Evolutionary conservation across 2,797 vertebrate species (phyloP).

Genomic region (Phrynocephalus vlangalii): DNA sequence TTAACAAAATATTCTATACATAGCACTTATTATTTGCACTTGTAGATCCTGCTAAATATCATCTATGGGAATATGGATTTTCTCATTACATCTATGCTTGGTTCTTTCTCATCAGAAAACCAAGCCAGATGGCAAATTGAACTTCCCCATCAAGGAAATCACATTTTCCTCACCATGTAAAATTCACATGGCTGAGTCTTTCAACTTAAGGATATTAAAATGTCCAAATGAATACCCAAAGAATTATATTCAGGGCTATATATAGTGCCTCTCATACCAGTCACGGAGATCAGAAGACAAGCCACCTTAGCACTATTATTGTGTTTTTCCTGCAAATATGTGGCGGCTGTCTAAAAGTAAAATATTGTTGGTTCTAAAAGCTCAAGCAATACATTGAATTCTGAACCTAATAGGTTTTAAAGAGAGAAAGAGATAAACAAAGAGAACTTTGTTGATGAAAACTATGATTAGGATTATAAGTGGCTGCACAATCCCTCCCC

Average conservation of each 20-base stretch:
- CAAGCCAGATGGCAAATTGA: not conserved
- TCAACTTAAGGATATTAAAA: constrained; percentile 1
- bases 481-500: constrained; percentile 40
- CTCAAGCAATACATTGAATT: not conserved
- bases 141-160: not conserved
- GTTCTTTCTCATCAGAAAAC: not conserved
- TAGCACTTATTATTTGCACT: no score
- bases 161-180: not conserved
- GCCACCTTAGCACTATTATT: fast-evolving
- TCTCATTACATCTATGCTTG: not conserved
- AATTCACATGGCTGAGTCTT: not conserved
- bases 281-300: not conserved
- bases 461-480: constrained; percentile 43
- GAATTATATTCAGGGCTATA: not conserved
- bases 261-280: not conserved
- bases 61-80: not conserved
- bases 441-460: constrained; percentile 28
- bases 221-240: not conserved
- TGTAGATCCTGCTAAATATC: not conserved
- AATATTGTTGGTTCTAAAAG: not conserved
- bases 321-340: not conserved
- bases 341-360: not conserved
- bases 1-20: no score
- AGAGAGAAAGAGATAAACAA: constrained; percentile 35
- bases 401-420: not conserved